Evolutionary conservation across 2,113 vertebrate genomes (phyloP).

Genomic region (Neogobius melanostomus): DNA sequence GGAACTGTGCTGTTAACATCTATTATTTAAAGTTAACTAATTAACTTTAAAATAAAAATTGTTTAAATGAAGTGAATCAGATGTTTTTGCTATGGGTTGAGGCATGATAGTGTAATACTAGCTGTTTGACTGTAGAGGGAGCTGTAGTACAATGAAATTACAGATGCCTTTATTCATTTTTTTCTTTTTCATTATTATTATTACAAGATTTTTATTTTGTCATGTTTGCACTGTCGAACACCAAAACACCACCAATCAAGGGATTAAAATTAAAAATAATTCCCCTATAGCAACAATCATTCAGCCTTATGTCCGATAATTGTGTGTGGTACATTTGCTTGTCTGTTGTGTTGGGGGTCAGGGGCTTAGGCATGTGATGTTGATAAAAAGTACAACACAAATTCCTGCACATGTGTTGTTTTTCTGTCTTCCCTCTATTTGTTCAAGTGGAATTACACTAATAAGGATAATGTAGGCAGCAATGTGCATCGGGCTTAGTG

Average conservation of each 20-base stretch:
- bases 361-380: neutral
- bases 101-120: conserved; percentile 19
- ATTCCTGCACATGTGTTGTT: conserved; percentile 4
- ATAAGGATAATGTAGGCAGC: conserved; percentile 33
- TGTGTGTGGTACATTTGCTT: too few relatives aligned
- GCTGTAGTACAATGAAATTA: conserved; percentile 24
- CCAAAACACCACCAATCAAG: neutral
- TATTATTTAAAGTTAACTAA: neutral
- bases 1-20: neutral
- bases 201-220: too few relatives aligned
- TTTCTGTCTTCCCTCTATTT: conserved; percentile 18
- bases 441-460: conserved; percentile 18
- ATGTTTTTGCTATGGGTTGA: neutral
- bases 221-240: too few relatives aligned
- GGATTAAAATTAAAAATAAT: neutral
- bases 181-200: too few relatives aligned
- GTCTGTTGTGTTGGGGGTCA: too few relatives aligned
- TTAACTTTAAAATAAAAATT: neutral
- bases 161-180: neutral
- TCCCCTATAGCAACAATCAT: neutral
- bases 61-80: neutral
- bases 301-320: neutral
- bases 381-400: neutral
- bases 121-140: conserved; percentile 44
- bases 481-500: conserved; percentile 24